Conservation (phyloP, 2,797 vertebrate genomes). For the Todus mexicanus region DNA sequence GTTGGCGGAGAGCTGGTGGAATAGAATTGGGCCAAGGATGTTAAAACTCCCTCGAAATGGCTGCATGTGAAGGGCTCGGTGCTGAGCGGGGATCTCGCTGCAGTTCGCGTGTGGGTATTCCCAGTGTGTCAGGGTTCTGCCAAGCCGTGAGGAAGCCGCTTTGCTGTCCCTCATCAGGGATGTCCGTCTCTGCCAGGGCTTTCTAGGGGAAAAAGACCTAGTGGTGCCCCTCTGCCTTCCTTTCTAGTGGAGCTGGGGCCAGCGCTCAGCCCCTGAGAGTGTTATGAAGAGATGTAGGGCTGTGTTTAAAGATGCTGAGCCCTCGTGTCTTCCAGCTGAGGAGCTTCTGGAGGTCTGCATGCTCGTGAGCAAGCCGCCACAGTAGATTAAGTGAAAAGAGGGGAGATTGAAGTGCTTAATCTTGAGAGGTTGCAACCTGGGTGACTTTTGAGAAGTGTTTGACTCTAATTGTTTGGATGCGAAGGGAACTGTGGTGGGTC, state of each 20-base stretch:
- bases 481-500: neutral
- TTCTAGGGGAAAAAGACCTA: neutral
- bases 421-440: neutral
- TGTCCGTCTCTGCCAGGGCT: neutral
- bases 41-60: neutral
- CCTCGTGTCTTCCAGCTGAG: neutral
- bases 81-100: neutral
- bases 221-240: too few species aligned
- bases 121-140: neutral
- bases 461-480: neutral
- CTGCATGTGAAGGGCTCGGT: neutral
- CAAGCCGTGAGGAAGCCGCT: accelerated
- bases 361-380: neutral
- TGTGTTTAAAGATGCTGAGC: neutral
- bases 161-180: neutral
- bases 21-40: neutral
- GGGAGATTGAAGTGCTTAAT: neutral
- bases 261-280: neutral
- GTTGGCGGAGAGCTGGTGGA: neutral
- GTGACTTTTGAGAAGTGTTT: neutral
- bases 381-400: neutral
- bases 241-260: neutral
- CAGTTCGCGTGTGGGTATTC: neutral
- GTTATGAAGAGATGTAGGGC: neutral
- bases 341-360: neutral